Base-by-base conservation (phyloP, 1,140 invertebrate species). In the Pemphigus obesinymphae region DNA sequence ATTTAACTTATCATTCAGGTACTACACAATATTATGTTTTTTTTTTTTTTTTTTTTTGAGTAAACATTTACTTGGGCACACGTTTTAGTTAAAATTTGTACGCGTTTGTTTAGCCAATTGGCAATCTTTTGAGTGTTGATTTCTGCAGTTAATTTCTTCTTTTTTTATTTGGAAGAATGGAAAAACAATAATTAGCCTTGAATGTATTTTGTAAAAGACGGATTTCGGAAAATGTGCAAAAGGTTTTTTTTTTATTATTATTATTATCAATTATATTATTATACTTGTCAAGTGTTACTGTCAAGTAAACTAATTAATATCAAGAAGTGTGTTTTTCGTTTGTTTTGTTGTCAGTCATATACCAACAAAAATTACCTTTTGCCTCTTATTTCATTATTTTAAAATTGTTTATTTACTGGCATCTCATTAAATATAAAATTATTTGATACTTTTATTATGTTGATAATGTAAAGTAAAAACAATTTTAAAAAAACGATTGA, bases 141-240 rank as follows among this genome's bases (percentile, higher is more conserved):
- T 61, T 80, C 76, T 61, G 76, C 55, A 40, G 53, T 80, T 80
- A 58, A 55, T 80, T 29, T 31, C 23, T 29, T 78, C 23, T 17
- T 80, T 80, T 63, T 78, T 80, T 78, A 23, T 63, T 61, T 48
- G 20, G 40, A 63, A 63, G 50, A 61, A 63, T 20, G 45, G 43
- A 80, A 78, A 80, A 61, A 80, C 55, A 61, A 61, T 61, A 58
- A 80, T 80, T 80, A 80, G 76, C 76, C 76, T 80, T 80, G 40
- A 61, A 80, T 80, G 76, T 80, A 80, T 61, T 80, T 80, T 80
- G 76, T 80, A 80, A 63, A 80, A 80, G 53, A 80, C 63, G n/a
- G n/a, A 80, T 80, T 80, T 80, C 76, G 76, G 76, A 80, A 80
- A 80, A 80, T 80, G 76, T 80, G 76, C 76, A 80, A 80, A 63